Conservation (phyloP, 1,140 invertebrate species). For the Trichogramma pretiosum region DNA sequence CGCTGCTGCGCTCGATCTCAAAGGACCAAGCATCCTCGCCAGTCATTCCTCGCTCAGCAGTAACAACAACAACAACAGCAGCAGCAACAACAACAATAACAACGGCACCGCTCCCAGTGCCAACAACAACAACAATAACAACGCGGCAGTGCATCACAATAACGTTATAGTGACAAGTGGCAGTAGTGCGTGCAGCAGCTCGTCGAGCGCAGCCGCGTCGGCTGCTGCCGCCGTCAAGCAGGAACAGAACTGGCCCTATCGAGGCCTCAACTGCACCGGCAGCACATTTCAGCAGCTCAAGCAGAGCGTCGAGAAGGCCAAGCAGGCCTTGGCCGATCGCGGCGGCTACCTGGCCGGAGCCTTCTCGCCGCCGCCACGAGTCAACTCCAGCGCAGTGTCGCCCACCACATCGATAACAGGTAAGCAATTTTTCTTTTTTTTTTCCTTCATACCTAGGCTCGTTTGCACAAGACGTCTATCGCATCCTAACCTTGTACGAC, state of each 20-base stretch:
- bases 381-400: constrained; percentile 40
- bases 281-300: constrained; percentile 77
- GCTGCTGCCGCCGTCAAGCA: constrained; percentile 38
- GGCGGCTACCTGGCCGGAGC: constrained; percentile 43
- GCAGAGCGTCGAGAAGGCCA: constrained; percentile 80
- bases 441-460: too few species aligned
- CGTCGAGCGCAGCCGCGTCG: not conserved
- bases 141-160: too few species aligned
- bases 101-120: constrained; percentile 27
- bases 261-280: constrained; percentile 41
- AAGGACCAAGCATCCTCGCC: constrained; percentile 51
- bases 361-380: constrained; percentile 41
- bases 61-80: too few species aligned
- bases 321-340: constrained; percentile 62
- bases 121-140: not conserved
- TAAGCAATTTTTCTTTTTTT: constrained; percentile 22
- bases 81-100: constrained; percentile 39
- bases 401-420: constrained; percentile 39
- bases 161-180: not conserved
- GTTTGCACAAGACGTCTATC: too few species aligned
- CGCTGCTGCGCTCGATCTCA: constrained; percentile 74
- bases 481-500: too few species aligned
- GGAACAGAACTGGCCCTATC: constrained; percentile 47
- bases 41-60: too few species aligned
- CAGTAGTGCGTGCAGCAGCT: not conserved